Conservation (phyloP, 2,888 invertebrate species). For the Drosophila mettleri region DNA sequence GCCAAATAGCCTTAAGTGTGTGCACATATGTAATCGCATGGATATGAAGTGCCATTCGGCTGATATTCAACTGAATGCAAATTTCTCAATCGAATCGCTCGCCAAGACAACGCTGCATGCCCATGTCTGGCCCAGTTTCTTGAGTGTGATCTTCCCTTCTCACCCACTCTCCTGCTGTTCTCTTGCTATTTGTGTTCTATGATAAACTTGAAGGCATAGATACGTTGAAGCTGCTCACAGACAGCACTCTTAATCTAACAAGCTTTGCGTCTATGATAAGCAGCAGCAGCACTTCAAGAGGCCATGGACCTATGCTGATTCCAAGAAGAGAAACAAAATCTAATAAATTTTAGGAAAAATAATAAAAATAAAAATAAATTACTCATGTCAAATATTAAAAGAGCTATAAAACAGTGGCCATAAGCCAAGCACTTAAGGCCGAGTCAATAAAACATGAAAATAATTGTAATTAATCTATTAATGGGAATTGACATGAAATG, state of each 20-base stretch:
- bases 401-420: neutral
- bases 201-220: conserved; percentile 6
- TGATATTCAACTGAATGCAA: conserved; percentile 14
- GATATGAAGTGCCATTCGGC: conserved; percentile 20
- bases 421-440: neutral
- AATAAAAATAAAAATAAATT: neutral
- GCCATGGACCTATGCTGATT: conserved; percentile 2
- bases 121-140: conserved; percentile 1
- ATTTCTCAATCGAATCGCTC: conserved; percentile 10
- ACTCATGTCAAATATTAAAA: neutral
- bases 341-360: conserved; percentile 1
- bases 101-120: neutral
- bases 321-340: neutral
- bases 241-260: conserved; percentile 1
- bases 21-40: conserved; percentile 12
- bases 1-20: conserved; percentile 1
- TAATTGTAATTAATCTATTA: conserved; percentile 7
- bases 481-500: neutral
- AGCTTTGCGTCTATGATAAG: conserved; percentile 1
- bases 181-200: neutral
- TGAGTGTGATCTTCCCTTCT: neutral
- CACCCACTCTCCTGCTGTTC: neutral
- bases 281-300: neutral
- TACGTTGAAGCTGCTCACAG: conserved; percentile 1
- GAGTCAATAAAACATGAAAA: neutral